Conservation (phyloP, 2,113 vertebrate genomes). For the Toxotes chatareus region DNA sequence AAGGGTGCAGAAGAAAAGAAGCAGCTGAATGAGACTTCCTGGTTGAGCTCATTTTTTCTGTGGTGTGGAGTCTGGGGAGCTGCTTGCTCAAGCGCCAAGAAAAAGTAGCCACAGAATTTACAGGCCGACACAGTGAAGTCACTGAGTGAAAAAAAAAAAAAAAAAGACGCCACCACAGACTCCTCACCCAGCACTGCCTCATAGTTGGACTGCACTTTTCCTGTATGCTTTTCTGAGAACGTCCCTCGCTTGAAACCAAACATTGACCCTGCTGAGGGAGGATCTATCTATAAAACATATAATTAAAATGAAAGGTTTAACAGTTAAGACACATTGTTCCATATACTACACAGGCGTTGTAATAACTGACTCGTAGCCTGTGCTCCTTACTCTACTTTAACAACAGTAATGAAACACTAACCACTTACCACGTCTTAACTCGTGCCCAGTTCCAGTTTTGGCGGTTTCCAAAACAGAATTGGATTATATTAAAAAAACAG, state of each 20-base stretch:
- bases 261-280: constrained; percentile 29
- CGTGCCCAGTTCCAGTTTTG: background rate
- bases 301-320: constrained; percentile 31
- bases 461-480: constrained; percentile 35
- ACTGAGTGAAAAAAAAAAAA: constrained; percentile 25
- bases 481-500: constrained; percentile 47
- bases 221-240: constrained; percentile 25
- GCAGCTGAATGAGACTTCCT: constrained; percentile 36
- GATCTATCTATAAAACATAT: constrained; percentile 34
- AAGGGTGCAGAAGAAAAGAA: constrained; percentile 35
- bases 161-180: constrained; percentile 39
- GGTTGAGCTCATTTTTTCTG: constrained; percentile 72
- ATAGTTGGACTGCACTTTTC: constrained; percentile 18
- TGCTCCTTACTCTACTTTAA: constrained; percentile 20
- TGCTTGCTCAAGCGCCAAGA: constrained; percentile 61
- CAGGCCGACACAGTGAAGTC: constrained; percentile 67
- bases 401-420: constrained; percentile 32
- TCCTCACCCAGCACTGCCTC: constrained; percentile 44
- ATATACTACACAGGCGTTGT: background rate
- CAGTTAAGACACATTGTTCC: constrained; percentile 15
- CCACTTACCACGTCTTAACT: constrained; percentile 30
- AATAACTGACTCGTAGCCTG: constrained; percentile 12
- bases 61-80: constrained; percentile 61
- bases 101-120: constrained; percentile 74
- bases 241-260: constrained; percentile 16